Evolutionary conservation across 2,888 invertebrate species (phyloP), one percentile per base, ranked within the genome.

Genomic region (Belgica antarctica): DNA sequence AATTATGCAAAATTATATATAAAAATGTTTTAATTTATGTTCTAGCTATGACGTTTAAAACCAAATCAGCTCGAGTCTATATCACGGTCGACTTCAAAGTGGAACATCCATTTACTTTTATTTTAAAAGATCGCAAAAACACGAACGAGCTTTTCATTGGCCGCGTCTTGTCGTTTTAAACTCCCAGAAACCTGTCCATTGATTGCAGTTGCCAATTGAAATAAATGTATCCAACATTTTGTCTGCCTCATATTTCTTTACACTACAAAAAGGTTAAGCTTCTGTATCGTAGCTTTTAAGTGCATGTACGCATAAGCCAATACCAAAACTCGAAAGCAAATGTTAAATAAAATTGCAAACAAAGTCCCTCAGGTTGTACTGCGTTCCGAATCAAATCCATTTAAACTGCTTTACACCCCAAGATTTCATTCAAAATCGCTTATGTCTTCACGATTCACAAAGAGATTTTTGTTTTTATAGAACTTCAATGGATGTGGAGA

Each of bases 41-140:
- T 52, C 17, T 19, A 52, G 52, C 52, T 12, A 22, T 52, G 22
- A 19, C 22, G 17, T 12, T 52, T 34, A 34, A 34, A 15, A 41
- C 12, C 12, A 41, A 41, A 12, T 12, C 5, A 52, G 52, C 52
- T 19, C 22, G 17, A 17, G 22, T 52, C 10, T 12, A 34, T n/a
- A 1, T 12, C 3, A 8, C 28, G 4, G 17, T 15, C 8, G 12
- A 27, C 4, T 66, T 66, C 27, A 17, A 17, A 27, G 65, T 28
- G 1, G 27, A 66, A 27, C 65, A 66, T n/a, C 68, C 68, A 57
- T 68, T 68, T 19, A 22, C 57, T 12, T 68, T 68, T 52, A 22
- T 12, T 3, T 57, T 68, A 27, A 65, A 15, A 41, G 1, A n/a
- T 1, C 3, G 5, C 8, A 15, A 22, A 8, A 24, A 25, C 3